Conservation (phyloP, 2,113 vertebrate genomes). For the chimpanzee (Pan troglodytes) region DNA sequence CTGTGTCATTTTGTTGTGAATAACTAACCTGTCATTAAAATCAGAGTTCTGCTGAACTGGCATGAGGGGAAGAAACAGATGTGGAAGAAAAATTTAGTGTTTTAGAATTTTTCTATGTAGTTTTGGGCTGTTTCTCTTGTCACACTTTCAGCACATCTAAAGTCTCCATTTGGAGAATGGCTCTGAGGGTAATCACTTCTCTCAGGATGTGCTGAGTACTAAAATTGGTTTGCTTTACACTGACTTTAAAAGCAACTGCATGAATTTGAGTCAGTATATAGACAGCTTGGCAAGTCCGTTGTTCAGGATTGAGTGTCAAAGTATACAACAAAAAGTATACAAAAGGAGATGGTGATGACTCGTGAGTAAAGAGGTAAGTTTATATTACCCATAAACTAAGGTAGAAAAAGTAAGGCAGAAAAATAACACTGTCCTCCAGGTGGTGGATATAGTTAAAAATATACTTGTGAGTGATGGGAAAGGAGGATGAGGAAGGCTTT, state of each 20-base stretch:
- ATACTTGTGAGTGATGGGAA: neutral
- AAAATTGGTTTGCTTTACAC: neutral
- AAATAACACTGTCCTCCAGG: neutral
- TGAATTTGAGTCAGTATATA: neutral
- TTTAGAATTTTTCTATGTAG: neutral
- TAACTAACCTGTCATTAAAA: slow-evolving; percentile 54
- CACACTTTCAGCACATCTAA: neutral
- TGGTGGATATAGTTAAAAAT: neutral
- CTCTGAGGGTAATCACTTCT: neutral
- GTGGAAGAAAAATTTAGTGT: neutral
- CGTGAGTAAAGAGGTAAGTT: neutral
- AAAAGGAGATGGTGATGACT: neutral
- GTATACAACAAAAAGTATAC: neutral
- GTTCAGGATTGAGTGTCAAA: neutral
- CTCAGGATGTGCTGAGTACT: neutral
- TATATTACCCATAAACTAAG: neutral
- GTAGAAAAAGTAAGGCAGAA: neutral
- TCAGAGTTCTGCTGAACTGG: neutral
- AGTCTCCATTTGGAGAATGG: slow-evolving; percentile 30
- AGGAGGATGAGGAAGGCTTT: neutral
- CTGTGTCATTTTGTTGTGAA: slow-evolving; percentile 53
- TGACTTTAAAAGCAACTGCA: neutral
- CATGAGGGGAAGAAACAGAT: slow-evolving; percentile 21
- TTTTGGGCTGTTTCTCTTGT: slow-evolving; percentile 25
- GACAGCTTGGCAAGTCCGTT: neutral